A percentile compares a stretch with the other conserved stretches of the same genome.
Conservation (phyloP, 1,140 invertebrate species). For the Neodiprion virginianus region DNA sequence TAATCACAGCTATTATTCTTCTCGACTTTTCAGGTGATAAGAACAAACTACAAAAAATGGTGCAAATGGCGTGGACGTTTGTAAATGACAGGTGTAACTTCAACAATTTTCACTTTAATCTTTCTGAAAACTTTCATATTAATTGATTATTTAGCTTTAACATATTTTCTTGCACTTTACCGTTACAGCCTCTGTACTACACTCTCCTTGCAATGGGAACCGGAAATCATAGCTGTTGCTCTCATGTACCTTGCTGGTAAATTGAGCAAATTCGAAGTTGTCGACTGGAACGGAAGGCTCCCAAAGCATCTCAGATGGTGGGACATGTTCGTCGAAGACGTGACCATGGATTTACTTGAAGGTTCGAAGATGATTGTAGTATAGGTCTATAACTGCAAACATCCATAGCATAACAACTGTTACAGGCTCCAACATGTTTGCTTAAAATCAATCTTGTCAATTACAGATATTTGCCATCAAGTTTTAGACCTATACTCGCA, state of each 20-base stretch:
- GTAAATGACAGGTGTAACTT: slow-evolving; percentile 90
- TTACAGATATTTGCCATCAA: slow-evolving; percentile 94
- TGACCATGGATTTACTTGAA: slow-evolving; percentile 95
- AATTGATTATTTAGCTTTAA: slow-evolving; percentile 12
- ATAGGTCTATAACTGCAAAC: slow-evolving; percentile 1
- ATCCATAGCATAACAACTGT: neutral
- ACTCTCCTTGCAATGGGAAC: slow-evolving; percentile 97
- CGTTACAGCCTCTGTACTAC: slow-evolving; percentile 91
- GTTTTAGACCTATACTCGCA: slow-evolving; percentile 88
- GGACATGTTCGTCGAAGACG: slow-evolving; percentile 97
- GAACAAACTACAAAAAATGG: slow-evolving; percentile 92
- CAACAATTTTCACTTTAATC: slow-evolving; percentile 7
- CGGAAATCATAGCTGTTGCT: slow-evolving; percentile 98
- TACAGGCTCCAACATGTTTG: neutral
- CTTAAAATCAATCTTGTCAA: slow-evolving; percentile 24
- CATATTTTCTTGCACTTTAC: neutral
- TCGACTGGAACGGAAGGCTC: slow-evolving; percentile 88
- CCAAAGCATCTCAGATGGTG: slow-evolving; percentile 92
- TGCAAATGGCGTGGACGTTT: slow-evolving; percentile 99
- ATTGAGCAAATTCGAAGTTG: slow-evolving; percentile 93
- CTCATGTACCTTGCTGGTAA: slow-evolving; percentile 97
- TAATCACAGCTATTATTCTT: slow-evolving; percentile 13
- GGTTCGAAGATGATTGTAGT: slow-evolving; percentile 53
- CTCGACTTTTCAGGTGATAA: slow-evolving; percentile 75
- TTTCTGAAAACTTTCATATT: slow-evolving; percentile 15